Evolutionary conservation across 2,797 vertebrate species (phyloP).

Genomic region (Gallinago stenura): DNA sequence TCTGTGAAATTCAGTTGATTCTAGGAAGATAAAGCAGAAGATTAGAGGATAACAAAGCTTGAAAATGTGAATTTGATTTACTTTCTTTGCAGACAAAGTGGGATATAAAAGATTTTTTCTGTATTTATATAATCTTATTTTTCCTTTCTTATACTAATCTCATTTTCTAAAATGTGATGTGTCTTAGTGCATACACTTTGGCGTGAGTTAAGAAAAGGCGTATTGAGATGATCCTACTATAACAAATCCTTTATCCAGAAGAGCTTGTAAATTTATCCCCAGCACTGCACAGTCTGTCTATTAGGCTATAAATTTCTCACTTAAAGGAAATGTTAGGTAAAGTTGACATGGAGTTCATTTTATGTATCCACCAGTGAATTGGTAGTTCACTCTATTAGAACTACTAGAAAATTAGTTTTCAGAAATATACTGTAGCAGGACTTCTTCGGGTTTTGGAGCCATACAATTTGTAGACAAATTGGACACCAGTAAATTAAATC

Average conservation of each 20-base stretch:
- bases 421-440: not conserved
- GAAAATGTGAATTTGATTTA: conserved; percentile 60
- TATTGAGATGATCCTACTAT: conserved; percentile 12
- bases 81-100: not conserved
- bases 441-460: not conserved
- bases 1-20: conserved; percentile 68
- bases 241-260: conserved; percentile 18
- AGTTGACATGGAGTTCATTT: not conserved
- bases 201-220: not conserved
- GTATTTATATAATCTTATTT: conserved; percentile 1
- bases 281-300: not conserved
- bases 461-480: not conserved
- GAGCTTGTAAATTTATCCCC: conserved; percentile 12
- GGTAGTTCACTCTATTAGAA: not conserved
- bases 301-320: conserved; percentile 9
- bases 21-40: conserved; percentile 63
- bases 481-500: not conserved
- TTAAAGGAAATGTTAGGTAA: conserved; percentile 3
- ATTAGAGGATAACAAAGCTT: conserved; percentile 51
- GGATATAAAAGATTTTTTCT: not conserved
- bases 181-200: not conserved
- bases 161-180: conserved; percentile 4
- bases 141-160: conserved; percentile 10
- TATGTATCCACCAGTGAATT: not conserved
- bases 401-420: not conserved